Conservation (phyloP, 2,113 vertebrate species). For the Ibidorhyncha struthersii region DNA sequence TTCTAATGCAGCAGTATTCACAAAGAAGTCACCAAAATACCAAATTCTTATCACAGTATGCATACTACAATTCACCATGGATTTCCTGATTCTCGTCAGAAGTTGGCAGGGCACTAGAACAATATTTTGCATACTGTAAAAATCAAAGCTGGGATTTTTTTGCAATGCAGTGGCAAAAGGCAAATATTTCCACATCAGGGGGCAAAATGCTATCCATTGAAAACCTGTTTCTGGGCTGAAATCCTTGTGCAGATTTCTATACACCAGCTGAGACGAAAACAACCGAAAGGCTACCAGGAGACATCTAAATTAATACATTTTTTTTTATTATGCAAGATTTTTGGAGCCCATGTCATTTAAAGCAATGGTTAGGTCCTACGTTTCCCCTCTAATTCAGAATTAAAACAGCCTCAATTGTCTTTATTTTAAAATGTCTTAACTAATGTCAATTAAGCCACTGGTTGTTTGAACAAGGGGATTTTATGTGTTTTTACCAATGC, state of each 20-base stretch:
- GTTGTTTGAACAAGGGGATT: background rate
- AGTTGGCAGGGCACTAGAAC: background rate
- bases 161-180: background rate
- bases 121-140: background rate
- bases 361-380: background rate
- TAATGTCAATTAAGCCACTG: background rate
- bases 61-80: accelerated
- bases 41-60: background rate
- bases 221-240: background rate
- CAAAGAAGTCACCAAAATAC: background rate
- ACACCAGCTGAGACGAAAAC: background rate
- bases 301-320: background rate
- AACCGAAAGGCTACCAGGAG: background rate
- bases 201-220: background rate
- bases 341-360: background rate
- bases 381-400: background rate
- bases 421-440: background rate
- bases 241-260: background rate
- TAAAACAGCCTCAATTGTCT: background rate
- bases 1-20: background rate
- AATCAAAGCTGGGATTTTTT: background rate
- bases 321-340: background rate
- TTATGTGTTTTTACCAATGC: background rate
- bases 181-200: background rate
- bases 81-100: background rate